Base-by-base conservation (phyloP, 2,797 vertebrate species). In the Florisuga fusca region DNA sequence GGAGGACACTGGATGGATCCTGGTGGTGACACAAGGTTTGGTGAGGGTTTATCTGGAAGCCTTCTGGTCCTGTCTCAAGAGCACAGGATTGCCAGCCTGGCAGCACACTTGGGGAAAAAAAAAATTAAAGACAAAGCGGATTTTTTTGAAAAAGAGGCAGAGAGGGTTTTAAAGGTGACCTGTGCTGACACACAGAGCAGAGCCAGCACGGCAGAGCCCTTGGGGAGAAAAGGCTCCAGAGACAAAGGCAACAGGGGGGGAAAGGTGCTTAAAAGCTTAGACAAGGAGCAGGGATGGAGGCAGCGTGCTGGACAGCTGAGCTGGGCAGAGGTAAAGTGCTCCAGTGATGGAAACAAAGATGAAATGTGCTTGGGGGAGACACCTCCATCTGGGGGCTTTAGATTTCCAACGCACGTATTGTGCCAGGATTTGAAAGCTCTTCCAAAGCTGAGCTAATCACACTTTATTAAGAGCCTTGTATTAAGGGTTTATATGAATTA, bases 401-500 rank as follows among this genome's bases (percentile, higher is more conserved):
- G 31, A 34, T 41, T 50, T 58, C 74, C n/a, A 46, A 64, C 2
- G 46, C 57, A 53, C n/a, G 64, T 48, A 22, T 33, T 72, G 69
- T 19, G 36, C 59, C 69, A 41, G 53, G 57, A 71, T 54, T 76
- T 57, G 50, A 77, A 82, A 85, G 79, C 54, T 62, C 57, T 71
- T 91, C 82, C 75, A 77, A 81, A 73, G 23, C n/a, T 1, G 0
- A 81, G 71, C 55, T 82, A 82, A 93, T 68, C 58, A 50, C 67
- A 38, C 71, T 82, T 84, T 10, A 67, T 63, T 75, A 89, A 72
- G 50, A 48, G 13, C 33, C 85, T 89, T 5, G 0, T 59, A 46
- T 67, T 55, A 67, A 77, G 69, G 74, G 89, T 87, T 74, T 81
- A 71, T 58, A 71, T 25, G 45, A 67, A 78, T 82, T 87, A 84